phyloP scores from a whole-genome alignment of 1,140 invertebrate species.

The Pristionchus pacificus region DNA sequence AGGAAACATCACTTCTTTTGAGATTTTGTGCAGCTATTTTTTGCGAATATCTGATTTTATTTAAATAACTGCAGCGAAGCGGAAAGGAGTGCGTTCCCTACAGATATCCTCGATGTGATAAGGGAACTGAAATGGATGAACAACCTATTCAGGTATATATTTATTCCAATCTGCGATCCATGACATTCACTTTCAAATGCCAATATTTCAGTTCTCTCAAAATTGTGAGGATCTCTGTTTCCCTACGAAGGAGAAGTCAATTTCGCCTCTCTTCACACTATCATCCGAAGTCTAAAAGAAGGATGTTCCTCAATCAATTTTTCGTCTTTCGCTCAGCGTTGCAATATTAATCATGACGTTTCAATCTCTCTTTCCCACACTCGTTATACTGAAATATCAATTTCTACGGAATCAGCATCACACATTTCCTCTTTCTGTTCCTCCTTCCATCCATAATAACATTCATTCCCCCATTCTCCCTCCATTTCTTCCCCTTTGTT shows the following conservation, averaged over 20 bases:
- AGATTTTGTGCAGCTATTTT: no score
- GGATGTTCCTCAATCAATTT: background rate
- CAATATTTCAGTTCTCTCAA: background rate
- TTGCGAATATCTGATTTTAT: no score
- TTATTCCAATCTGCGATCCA: no score
- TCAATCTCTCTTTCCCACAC: background rate
- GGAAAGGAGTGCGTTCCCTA: background rate
- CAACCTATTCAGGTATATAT: background rate
- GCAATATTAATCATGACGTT: conserved; percentile 1
- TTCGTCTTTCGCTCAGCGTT: background rate
- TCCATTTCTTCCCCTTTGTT: background rate
- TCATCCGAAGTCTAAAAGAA: background rate
- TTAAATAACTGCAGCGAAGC: no score
- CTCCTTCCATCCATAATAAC: background rate
- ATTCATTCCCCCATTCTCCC: background rate
- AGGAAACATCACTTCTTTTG: no score
- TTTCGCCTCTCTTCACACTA: background rate
- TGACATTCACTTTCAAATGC: no score
- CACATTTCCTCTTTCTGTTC: background rate
- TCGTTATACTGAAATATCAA: no score
- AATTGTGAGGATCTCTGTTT: background rate
- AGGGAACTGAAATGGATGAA: background rate
- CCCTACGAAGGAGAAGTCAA: background rate
- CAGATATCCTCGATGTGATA: background rate
- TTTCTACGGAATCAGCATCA: no score